Evolutionary conservation across 2,113 vertebrate genomes (phyloP).

Genomic region (Chitala chitala): DNA sequence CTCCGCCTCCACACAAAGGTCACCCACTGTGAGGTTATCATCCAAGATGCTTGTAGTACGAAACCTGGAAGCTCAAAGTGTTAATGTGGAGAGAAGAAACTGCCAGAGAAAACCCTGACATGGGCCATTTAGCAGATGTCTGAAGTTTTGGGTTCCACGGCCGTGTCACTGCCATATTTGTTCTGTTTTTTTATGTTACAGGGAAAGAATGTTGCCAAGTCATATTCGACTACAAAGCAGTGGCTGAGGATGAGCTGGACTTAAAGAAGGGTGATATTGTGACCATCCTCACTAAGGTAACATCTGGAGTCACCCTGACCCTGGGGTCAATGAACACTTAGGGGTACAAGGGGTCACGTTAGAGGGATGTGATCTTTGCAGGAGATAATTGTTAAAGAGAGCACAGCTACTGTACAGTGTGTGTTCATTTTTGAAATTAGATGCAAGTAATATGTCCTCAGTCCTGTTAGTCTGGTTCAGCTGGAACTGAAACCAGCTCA

Average conservation of each 20-base stretch:
- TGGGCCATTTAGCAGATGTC: too few relatives aligned
- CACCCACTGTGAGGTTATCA: too few relatives aligned
- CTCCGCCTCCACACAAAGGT: too few relatives aligned
- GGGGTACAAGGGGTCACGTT: neutral
- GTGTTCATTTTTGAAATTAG: neutral
- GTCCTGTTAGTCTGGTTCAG: neutral
- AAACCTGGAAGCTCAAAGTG: too few relatives aligned
- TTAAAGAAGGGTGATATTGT: conserved; percentile 67
- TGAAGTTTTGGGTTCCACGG: neutral
- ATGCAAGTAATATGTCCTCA: neutral
- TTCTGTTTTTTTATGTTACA: conserved; percentile 32
- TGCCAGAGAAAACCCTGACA: too few relatives aligned
- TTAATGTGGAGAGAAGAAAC: too few relatives aligned
- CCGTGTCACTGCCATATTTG: neutral
- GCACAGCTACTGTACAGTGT: neutral
- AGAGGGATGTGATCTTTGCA: neutral
- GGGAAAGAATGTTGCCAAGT: conserved; percentile 64
- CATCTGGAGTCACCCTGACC: neutral
- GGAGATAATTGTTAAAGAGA: neutral
- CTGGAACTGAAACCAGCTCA: neutral
- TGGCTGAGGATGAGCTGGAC: conserved; percentile 66
- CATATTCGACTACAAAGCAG: conserved; percentile 70
- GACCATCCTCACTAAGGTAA: conserved; percentile 69
- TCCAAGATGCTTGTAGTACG: too few relatives aligned
- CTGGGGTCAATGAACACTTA: neutral